phyloP scores from a whole-genome alignment of 2,113 vertebrate species.

The Neotoma lepida region DNA sequence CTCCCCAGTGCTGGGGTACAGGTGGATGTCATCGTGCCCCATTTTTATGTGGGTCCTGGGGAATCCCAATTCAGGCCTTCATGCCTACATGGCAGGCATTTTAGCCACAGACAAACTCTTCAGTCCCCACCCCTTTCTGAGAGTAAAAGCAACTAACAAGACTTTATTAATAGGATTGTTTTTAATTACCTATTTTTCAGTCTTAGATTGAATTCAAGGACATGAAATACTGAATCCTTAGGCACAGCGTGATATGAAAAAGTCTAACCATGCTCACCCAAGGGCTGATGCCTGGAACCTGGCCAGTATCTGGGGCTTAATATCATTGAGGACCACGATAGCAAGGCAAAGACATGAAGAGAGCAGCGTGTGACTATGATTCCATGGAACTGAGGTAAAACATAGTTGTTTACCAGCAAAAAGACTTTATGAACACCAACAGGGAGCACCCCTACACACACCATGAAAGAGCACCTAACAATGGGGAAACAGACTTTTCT shows the following conservation, averaged over 20 bases:
- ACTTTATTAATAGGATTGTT: not conserved
- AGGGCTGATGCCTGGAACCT: not conserved
- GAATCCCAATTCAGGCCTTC: not conserved
- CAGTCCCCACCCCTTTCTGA: not conserved
- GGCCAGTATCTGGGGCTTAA: not conserved
- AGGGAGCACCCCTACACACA: not conserved
- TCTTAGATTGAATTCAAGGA: not conserved
- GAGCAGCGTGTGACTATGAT: slow-evolving; percentile 50
- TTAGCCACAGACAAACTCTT: not conserved
- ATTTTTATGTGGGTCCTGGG: not conserved
- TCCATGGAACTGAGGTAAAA: slow-evolving; percentile 59
- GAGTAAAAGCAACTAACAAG: not conserved
- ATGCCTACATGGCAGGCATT: too few species aligned
- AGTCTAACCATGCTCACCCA: not conserved
- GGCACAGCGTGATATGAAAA: not conserved
- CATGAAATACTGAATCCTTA: not conserved
- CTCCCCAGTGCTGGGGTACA: not conserved
- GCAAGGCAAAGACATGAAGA: not conserved
- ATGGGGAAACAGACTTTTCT: slow-evolving; percentile 45
- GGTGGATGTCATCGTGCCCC: not conserved
- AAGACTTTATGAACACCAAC: slow-evolving; percentile 51
- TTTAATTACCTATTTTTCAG: not conserved
- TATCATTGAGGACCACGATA: not conserved
- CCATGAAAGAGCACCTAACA: not conserved
- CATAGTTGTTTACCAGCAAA: slow-evolving; percentile 46